Evolutionary conservation across 2,113 vertebrate species (phyloP).

Genomic region (Ictalurus punctatus): DNA sequence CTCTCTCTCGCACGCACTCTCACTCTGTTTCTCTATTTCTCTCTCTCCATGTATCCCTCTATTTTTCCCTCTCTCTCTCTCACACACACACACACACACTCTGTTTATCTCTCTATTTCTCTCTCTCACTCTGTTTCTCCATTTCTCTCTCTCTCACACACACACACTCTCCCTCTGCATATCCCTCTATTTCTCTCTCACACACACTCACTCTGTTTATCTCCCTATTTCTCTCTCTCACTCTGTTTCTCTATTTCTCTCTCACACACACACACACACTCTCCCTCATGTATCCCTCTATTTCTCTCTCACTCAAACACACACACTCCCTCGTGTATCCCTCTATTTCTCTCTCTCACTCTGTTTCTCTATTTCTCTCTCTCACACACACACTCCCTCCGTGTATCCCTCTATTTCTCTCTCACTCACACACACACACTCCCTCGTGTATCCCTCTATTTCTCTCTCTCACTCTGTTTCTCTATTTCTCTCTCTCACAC

Average conservation of each 20-base stretch:
- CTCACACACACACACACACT: neutral
- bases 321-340: neutral
- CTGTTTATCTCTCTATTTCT: neutral
- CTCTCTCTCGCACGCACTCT: too few relatives aligned
- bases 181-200: neutral
- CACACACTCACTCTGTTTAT: neutral
- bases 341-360: neutral
- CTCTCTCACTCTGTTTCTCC: neutral
- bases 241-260: neutral
- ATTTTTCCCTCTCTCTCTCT: neutral
- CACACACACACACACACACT: neutral
- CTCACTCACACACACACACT: neutral
- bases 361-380: too few relatives aligned
- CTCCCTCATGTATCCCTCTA: too few relatives aligned
- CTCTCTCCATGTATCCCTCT: too few relatives aligned
- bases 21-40: too few relatives aligned
- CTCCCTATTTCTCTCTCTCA: neutral
- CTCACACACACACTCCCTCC: too few relatives aligned
- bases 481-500: neutral
- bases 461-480: neutral
- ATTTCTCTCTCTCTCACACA: neutral
- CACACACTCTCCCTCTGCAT: neutral
- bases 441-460: fast-evolving
- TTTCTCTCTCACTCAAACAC: neutral
- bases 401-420: neutral